phyloP scores from a whole-genome alignment of 2,888 invertebrate species.

The Plebejus anna region DNA sequence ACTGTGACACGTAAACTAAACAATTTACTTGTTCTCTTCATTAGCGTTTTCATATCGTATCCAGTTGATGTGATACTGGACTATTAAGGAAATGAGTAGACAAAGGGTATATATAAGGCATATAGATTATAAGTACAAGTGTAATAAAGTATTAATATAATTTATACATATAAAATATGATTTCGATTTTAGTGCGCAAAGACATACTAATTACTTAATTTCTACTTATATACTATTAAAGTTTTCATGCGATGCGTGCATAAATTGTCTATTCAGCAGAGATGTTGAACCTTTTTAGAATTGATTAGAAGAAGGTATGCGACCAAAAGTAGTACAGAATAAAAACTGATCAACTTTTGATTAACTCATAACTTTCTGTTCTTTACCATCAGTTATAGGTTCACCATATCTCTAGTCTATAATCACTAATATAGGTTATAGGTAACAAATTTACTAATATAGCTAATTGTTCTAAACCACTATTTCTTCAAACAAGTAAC shows the following conservation, averaged over 20 bases:
- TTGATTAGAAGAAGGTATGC: background rate
- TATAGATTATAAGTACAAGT: background rate
- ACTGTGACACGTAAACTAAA: too few relatives aligned
- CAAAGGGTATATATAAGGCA: background rate
- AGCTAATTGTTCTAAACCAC: constrained; percentile 25
- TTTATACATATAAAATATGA: background rate
- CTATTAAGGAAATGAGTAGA: background rate
- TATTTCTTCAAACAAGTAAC: constrained; percentile 14
- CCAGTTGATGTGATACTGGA: background rate
- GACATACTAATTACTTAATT: background rate
- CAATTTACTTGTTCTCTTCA: background rate
- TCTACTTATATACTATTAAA: background rate
- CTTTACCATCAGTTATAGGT: background rate
- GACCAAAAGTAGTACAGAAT: too few relatives aligned
- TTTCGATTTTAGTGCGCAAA: background rate
- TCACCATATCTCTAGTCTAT: background rate
- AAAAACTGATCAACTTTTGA: background rate
- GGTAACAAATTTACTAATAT: constrained; percentile 31
- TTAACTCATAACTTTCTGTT: background rate
- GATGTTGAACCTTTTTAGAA: background rate
- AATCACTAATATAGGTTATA: constrained; percentile 25
- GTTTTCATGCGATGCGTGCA: background rate
- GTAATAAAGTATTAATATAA: background rate
- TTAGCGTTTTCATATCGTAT: background rate
- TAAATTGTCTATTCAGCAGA: background rate